A percentile compares a stretch with the other conserved stretches of the same genome.
These are phyloP conservation scores for Mystacornis crossleyi DNA, from an alignment of 2,113 vertebrate species.

Conservation along the genomic window DNA sequence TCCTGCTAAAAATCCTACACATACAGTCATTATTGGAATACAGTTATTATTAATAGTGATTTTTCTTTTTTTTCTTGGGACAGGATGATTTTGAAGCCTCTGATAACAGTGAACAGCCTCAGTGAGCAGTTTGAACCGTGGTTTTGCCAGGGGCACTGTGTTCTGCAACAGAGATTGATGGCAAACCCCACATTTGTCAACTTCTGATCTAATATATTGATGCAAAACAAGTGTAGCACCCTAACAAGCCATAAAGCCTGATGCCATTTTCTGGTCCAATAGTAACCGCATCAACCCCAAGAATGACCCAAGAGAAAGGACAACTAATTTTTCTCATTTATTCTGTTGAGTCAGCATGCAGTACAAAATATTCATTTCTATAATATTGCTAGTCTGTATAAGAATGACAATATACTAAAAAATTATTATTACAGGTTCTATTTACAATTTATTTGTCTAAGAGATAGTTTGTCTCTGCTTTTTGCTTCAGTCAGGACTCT, in stretches of 20 bases:
- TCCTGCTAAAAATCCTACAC: background rate
- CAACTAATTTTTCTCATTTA: background rate
- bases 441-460: background rate
- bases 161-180: background rate
- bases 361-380: background rate
- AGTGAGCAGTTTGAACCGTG: background rate
- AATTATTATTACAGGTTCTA: accelerated
- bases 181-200: background rate
- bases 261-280: background rate
- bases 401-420: background rate
- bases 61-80: background rate
- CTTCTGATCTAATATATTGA: background rate
- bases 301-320: background rate
- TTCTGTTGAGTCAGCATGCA: background rate
- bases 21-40: background rate
- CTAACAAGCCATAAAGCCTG: background rate
- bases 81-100: background rate
- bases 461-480: background rate
- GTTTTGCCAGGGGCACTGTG: background rate
- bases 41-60: background rate
- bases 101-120: background rate
- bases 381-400: background rate
- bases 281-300: background rate
- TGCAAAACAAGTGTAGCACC: background rate
- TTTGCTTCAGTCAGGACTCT: background rate